These are phyloP conservation scores for Sesamia inferens DNA, from an alignment of 2,888 invertebrate genomes.

Conservation along the genomic window DNA sequence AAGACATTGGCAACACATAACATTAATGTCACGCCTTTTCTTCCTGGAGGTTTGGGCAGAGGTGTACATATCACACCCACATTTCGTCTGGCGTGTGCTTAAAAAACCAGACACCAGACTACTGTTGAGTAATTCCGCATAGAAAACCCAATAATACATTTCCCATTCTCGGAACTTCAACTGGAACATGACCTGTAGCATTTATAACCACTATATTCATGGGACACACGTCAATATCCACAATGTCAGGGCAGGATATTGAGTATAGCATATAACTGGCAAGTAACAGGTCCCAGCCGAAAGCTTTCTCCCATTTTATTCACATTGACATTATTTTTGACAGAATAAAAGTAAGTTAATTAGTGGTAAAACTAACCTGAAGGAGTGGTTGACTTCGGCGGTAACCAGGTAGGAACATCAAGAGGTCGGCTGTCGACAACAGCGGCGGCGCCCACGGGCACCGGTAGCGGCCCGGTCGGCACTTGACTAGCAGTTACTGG, in stretches of 20 bases:
- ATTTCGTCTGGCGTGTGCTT: neutral
- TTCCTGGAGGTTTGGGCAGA: neutral
- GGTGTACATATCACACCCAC: neutral
- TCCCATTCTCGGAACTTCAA: neutral
- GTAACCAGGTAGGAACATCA: conserved; percentile 64
- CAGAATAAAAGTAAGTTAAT: too few relatives aligned
- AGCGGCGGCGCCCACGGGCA: conserved; percentile 78
- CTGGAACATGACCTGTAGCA: neutral
- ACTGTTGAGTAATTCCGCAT: neutral
- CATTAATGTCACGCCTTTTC: neutral
- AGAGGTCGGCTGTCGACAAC: conserved; percentile 60
- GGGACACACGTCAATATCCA: neutral
- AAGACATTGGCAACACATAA: neutral
- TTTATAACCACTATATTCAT: neutral
- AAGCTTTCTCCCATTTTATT: too few relatives aligned
- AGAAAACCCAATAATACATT: neutral
- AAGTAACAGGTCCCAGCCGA: neutral
- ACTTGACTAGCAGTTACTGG: conserved; percentile 50
- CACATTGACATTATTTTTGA: too few relatives aligned
- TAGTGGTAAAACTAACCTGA: conserved; percentile 62
- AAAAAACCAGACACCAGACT: neutral
- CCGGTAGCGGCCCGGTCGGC: conserved; percentile 78
- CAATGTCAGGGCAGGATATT: neutral
- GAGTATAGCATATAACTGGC: neutral
- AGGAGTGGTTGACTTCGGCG: conserved; percentile 57